Base-by-base conservation (phyloP, 2,797 vertebrate species). In the Sebastolobus altivelis region DNA sequence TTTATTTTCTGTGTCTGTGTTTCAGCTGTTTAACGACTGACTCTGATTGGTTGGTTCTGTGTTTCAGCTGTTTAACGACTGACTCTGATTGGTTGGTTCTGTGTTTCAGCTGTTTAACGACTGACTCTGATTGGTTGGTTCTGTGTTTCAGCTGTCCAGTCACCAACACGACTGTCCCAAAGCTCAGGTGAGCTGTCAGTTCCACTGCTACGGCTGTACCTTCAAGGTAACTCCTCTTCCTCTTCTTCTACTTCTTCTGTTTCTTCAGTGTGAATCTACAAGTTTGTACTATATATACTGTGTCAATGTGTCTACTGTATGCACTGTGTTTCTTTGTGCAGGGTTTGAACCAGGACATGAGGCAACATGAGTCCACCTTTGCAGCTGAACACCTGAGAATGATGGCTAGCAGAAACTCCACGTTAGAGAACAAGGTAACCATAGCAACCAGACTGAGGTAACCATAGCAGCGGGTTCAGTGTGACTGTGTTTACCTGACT, bases 131-230 rank as follows among this genome's bases (percentile, higher is more conserved):
- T 8, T 6, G 14, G 20, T 20, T 37, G 25, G 5, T 55, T 52
- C 74, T 76, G 40, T 74, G 90, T 96, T 91, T 22, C 95, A 99
- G 98, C 95, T 99, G 91, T 96, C 96, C 91, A 97, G 91, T 94
- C 98, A 99, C 95, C 98, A 98, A 91, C 97, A 97, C 69, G 97
- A 99, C 93, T 99, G 98, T 96, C 97, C 98, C 91, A 99, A 99
- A 96, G 98, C 98, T 91, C 98, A 98, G 95, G 97, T 97, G 93
- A 97, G 95, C 95, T 99, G 98, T 92, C 96, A 96, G 91, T 99
- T 99, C 95, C 96, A 97, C 87, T 97, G 97, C 92, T 97, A 97
- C 79, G 98, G 98, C 94, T 99, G 98, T 95, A 94, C 93, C 92
- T 99, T 97, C 93, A 98, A 99, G 97, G 98, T 96, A 81, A 54